phyloP scores from a whole-genome alignment of 2,888 invertebrate species.

The Oscheius myriophilus region DNA sequence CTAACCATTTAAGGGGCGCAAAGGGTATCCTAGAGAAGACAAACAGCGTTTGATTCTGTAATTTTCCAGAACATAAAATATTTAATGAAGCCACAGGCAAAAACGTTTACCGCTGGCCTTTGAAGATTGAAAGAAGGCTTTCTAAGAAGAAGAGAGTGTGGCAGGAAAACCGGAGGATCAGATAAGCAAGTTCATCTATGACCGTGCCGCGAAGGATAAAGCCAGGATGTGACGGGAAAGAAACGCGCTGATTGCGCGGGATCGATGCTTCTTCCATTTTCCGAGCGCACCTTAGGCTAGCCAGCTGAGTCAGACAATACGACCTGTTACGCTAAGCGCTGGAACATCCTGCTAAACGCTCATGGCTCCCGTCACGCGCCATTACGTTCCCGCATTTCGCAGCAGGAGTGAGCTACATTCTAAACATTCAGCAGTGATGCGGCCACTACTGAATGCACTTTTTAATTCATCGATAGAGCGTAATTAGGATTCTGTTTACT shows the following conservation, averaged over 20 bases:
- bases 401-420: no score
- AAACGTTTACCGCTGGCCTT: not conserved
- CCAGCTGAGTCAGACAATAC: conserved; percentile 22
- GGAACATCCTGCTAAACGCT: conserved; percentile 20
- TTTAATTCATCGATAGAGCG: no score
- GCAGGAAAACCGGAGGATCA: not conserved
- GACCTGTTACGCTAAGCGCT: conserved; percentile 26
- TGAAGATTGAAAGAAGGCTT: not conserved
- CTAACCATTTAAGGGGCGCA: not conserved
- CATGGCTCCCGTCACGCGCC: no score
- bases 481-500: no score
- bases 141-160: no score
- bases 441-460: no score
- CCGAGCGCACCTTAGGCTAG: conserved; percentile 26
- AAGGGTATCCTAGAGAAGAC: no score
- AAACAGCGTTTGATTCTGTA: no score
- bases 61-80: no score
- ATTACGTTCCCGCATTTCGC: no score
- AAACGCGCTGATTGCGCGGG: conserved; percentile 3
- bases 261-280: conserved; percentile 17
- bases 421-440: no score
- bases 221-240: not conserved
- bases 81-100: not conserved
- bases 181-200: conserved; percentile 7
- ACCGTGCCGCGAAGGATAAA: not conserved